A percentile compares a stretch with the other conserved stretches of the same genome.
These are phyloP conservation scores for Anthopleura sola DNA, from an alignment of 64 coral and sea anemone species.

Conservation along the genomic window DNA sequence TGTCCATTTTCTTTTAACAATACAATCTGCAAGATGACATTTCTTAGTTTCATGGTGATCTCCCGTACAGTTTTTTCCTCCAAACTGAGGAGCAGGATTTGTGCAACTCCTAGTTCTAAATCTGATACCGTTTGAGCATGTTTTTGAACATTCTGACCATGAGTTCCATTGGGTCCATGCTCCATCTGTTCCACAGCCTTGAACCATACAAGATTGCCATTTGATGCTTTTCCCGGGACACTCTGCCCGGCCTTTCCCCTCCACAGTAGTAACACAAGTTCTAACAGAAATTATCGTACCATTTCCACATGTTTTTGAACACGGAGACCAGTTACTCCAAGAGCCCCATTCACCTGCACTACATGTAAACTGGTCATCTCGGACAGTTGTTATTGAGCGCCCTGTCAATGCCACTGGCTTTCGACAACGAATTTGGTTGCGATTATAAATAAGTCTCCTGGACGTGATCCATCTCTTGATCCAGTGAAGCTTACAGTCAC, in stretches of 20 bases:
- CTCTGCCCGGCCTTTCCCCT: slow-evolving; percentile 26
- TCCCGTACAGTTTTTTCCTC: slow-evolving; percentile 37
- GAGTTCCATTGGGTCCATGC: slow-evolving; percentile 61
- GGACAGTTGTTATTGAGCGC: slow-evolving; percentile 35
- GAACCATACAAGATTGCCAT: slow-evolving; percentile 37
- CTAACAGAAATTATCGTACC: slow-evolving; percentile 45
- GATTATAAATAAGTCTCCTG: slow-evolving; percentile 46
- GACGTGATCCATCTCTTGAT: slow-evolving; percentile 65
- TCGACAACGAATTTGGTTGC: slow-evolving; percentile 34
- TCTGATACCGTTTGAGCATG: slow-evolving; percentile 58
- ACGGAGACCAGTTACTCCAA: slow-evolving; percentile 59
- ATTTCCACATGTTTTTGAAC: slow-evolving; percentile 48
- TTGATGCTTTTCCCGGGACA: slow-evolving; percentile 38
- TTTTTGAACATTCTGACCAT: slow-evolving; percentile 53
- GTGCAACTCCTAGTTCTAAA: slow-evolving; percentile 51
- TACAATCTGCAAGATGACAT: slow-evolving; percentile 1
- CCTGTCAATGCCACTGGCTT: slow-evolving; percentile 43
- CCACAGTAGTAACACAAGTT: slow-evolving; percentile 42
- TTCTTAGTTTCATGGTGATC: neutral
- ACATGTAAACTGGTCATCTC: slow-evolving; percentile 53
- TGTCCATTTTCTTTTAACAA: slow-evolving; percentile 22
- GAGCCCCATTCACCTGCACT: slow-evolving; percentile 48
- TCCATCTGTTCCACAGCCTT: slow-evolving; percentile 17
- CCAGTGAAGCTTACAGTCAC: slow-evolving; percentile 80
- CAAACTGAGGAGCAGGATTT: slow-evolving; percentile 12